Conservation (phyloP, 2,113 vertebrate genomes). For the Ahaetulla prasina region DNA sequence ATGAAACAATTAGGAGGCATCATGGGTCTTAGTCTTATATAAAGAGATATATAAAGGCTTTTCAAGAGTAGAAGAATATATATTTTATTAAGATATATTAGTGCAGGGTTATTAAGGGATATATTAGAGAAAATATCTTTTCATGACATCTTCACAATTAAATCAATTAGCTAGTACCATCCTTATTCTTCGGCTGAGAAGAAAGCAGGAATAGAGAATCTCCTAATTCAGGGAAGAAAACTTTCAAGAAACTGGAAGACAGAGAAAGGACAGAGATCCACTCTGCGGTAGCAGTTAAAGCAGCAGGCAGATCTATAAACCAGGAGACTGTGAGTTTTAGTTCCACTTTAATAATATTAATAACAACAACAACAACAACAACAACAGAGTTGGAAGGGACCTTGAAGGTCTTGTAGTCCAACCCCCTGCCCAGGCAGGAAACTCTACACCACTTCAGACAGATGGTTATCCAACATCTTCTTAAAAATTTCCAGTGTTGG, state of each 20-base stretch:
- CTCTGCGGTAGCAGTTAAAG: neutral
- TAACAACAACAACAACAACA: no score
- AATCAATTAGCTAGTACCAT: neutral
- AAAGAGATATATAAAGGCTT: neutral
- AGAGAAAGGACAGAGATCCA: neutral
- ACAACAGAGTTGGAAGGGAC: no score
- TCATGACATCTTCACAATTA: neutral
- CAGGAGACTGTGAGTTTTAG: neutral
- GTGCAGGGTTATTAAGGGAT: neutral
- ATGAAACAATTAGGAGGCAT: neutral
- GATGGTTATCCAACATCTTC: no score
- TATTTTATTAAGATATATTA: neutral
- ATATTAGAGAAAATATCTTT: neutral
- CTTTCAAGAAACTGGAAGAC: neutral
- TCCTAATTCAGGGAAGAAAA: neutral
- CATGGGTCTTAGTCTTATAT: neutral
- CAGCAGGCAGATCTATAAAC: neutral
- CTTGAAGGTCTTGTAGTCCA: no score
- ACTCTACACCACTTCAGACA: no score
- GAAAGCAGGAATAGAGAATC: neutral
- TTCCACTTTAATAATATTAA: no score
- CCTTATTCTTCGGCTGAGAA: neutral
- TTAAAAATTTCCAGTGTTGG: no score
- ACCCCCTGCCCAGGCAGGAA: no score
- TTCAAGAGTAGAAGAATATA: neutral